Conservation (phyloP, 2,797 vertebrate species). For the Mustela erminea region DNA sequence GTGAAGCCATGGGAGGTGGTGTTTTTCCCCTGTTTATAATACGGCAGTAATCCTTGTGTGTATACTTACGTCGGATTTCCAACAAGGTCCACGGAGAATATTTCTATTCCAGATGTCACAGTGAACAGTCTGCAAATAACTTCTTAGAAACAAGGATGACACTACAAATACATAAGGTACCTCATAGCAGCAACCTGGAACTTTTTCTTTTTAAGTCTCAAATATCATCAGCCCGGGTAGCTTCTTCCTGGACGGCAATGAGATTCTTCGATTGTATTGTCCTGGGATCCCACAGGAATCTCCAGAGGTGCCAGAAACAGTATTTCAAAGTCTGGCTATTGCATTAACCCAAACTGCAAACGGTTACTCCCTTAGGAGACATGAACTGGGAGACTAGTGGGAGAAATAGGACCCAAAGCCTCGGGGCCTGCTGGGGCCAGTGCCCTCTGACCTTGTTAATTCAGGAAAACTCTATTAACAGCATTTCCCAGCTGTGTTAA, state of each 20-base stretch:
- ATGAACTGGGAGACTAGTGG: neutral
- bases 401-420: neutral
- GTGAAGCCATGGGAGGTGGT: neutral
- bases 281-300: neutral
- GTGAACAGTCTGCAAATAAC: neutral
- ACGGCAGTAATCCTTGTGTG: neutral
- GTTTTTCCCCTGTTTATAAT: neutral
- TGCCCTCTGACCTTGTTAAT: neutral
- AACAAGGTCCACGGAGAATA: neutral
- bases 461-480: neutral
- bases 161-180: neutral
- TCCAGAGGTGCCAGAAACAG: neutral
- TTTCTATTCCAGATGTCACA: neutral
- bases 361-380: neutral
- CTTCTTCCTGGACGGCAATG: neutral
- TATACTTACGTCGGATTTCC: neutral
- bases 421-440: neutral
- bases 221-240: neutral
- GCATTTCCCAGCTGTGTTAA: neutral
- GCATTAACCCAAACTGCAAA: neutral
- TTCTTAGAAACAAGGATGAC: conserved; percentile 35
- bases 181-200: neutral
- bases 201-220: neutral
- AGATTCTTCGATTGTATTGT: neutral
- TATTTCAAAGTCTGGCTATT: conserved; percentile 27